Evolutionary conservation across 1,140 invertebrate species (phyloP).

Genomic region (Dolichoris vasculosae): DNA sequence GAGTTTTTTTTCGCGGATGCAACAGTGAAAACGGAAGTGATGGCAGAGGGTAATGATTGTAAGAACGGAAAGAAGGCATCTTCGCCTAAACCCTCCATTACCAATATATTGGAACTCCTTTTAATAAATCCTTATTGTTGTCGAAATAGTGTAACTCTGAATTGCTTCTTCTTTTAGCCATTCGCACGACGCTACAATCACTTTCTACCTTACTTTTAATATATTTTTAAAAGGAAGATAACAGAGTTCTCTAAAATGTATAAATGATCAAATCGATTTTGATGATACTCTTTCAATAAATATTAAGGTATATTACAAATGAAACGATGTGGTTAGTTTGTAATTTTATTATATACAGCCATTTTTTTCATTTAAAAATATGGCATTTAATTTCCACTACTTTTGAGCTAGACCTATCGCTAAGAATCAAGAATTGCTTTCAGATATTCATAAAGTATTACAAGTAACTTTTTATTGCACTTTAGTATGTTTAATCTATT

Average conservation of each 20-base stretch:
- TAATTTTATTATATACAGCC: neutral
- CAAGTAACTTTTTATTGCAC: neutral
- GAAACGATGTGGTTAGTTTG: neutral
- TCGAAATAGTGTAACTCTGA: constrained; percentile 54
- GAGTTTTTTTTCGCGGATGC: constrained; percentile 5
- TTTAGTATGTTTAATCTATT: neutral
- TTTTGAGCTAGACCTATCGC: neutral
- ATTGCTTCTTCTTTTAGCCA: constrained; percentile 57
- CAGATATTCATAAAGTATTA: neutral
- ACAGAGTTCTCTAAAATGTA: neutral
- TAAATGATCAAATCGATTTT: neutral
- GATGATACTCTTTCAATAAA: neutral
- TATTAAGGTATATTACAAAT: neutral
- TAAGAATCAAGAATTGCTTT: neutral
- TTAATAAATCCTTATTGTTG: constrained; percentile 61
- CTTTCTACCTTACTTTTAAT: neutral
- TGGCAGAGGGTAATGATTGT: constrained; percentile 62
- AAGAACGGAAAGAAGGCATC: constrained; percentile 72
- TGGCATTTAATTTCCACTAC: neutral
- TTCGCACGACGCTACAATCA: constrained; percentile 51
- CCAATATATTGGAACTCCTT: constrained; percentile 65
- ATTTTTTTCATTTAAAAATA: neutral
- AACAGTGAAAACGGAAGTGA: constrained; percentile 59
- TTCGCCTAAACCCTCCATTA: constrained; percentile 74
- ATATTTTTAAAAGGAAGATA: neutral